Base-by-base conservation (phyloP, 1,140 invertebrate genomes). In the Lutraria rhynchaena region DNA sequence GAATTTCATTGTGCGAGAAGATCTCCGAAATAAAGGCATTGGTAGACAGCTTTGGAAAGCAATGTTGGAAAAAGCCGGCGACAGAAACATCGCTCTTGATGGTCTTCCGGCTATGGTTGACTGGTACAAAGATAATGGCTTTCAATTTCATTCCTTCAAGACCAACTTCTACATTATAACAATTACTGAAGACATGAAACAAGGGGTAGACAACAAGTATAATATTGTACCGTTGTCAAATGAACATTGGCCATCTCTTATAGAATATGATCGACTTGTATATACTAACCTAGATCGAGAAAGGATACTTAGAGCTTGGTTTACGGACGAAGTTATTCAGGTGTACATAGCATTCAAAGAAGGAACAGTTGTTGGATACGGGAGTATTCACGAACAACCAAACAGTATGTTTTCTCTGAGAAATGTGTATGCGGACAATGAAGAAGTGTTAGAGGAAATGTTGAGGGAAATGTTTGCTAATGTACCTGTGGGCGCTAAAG, bases 1-100 rank as follows among this genome's bases (percentile, higher is more conserved):
- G 7, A 75, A 75, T 55, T 75, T 75, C n/a, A 75, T 75, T 22
- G 73, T 75, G 0, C 73, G 73, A 1, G 57, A 60, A 51, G 73
- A 75, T 51, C 44, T 75, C 11, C 55, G 73, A 3, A 24, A 33
- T 17, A 61, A 41, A 63, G 73, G 73, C 13, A 61, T 75, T 31
- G 73, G 73, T 3, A n/a, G 55, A 17, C 3, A 27, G 27, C n/a
- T 75, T 15, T 61, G 41, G 41, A 60, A 75, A 22, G 73, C 55
- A 0, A 61, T 75, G 37, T 27, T 75, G 31, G 57, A 75, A 63
- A 44, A 35, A 15, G 55, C 58, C 41, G 58, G 24, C 0, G 44
- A 60, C 15, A 41, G 35, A 22, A 75, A 75, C 29, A 49, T 60
- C 17, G 73, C 46, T 51, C 24, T 75, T 0, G 73, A 75, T 35